phyloP scores from a whole-genome alignment of 2,113 vertebrate genomes.

The Erythrolamprus reginae region DNA sequence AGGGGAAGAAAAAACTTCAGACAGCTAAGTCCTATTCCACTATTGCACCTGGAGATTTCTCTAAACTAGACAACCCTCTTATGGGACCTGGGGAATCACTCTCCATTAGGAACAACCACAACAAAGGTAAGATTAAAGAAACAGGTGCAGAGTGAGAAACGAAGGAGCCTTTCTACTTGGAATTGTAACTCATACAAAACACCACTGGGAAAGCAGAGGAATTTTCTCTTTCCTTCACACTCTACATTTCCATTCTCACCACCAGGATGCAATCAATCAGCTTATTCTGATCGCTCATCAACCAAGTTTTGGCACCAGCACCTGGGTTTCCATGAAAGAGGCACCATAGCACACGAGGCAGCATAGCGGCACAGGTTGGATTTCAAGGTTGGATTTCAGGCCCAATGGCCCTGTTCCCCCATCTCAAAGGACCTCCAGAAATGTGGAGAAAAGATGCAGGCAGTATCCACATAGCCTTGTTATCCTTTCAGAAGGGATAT shows the following conservation, averaged over 20 bases:
- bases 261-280: neutral
- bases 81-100: conserved; percentile 20
- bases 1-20: conserved; percentile 2
- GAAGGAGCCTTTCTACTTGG: conserved; percentile 17
- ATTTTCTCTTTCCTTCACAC: neutral
- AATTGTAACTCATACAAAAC: neutral
- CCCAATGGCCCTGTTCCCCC: neutral
- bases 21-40: neutral
- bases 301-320: neutral
- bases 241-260: neutral
- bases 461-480: neutral
- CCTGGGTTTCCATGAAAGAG: neutral
- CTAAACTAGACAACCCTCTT: neutral
- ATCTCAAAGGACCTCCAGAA: neutral
- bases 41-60: neutral
- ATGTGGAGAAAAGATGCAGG: neutral
- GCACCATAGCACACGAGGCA: no score
- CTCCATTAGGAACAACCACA: conserved; percentile 29
- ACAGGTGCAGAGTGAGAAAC: conserved; percentile 25
- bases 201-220: neutral
- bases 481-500: neutral
- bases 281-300: neutral
- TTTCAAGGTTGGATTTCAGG: neutral
- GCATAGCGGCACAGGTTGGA: neutral
- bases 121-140: neutral